Evolutionary conservation across 2,888 invertebrate species (phyloP).

Genomic region (Priocnemis perturbator): DNA sequence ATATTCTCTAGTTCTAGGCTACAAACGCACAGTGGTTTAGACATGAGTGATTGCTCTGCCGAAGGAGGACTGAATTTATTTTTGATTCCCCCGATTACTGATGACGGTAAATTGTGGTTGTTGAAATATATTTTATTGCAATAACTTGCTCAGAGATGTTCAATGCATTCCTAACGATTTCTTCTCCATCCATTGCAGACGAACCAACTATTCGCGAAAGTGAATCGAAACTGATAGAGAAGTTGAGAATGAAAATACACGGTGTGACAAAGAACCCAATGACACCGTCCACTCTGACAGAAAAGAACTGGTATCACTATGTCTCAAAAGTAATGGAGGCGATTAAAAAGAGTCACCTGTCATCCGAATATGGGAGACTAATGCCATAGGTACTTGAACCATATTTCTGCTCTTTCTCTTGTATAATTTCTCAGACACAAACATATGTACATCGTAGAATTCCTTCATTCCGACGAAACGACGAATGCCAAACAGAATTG

Average conservation of each 20-base stretch:
- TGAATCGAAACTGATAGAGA: conserved; percentile 79
- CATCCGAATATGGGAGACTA: conserved; percentile 89
- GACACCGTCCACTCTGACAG: conserved; percentile 84
- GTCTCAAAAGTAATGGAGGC: conserved; percentile 90
- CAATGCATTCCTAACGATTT: conserved; percentile 5
- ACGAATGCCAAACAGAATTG: no score
- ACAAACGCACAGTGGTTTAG: conserved; percentile 82
- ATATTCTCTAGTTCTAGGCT: conserved; percentile 81
- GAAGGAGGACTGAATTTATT: conserved; percentile 83
- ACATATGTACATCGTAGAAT: not conserved
- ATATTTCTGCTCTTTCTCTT: no score
- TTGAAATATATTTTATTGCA: not conserved
- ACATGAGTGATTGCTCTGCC: conserved; percentile 78
- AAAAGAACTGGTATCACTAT: conserved; percentile 89
- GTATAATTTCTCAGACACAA: no score
- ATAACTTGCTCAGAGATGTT: conserved; percentile 8
- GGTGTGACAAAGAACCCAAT: conserved; percentile 83
- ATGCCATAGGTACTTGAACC: conserved; percentile 77
- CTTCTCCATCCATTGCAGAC: conserved; percentile 45
- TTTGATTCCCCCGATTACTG: conserved; percentile 80
- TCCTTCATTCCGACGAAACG: no score
- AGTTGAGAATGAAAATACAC: conserved; percentile 83
- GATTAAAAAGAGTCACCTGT: conserved; percentile 88
- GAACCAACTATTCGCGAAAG: conserved; percentile 61
- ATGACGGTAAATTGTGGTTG: conserved; percentile 66